Percentiles rank a stretch among this genome's conserved stretches.
These are phyloP conservation scores for Caretta caretta DNA, from an alignment of 2,113 vertebrate species.

Conservation along the genomic window DNA sequence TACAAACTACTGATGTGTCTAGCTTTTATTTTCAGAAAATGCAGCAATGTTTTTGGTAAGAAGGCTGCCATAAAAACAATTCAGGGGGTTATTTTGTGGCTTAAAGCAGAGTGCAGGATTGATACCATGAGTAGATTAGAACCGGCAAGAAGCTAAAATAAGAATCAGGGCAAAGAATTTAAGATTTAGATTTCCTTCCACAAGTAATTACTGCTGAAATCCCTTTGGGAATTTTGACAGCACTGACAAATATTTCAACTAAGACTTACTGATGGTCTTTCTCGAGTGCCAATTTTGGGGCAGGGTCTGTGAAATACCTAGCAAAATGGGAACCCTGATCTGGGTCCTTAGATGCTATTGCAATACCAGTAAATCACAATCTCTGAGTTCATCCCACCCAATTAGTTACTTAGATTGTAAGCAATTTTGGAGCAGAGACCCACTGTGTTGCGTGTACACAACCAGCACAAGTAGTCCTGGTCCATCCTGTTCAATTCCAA, in stretches of 20 bases:
- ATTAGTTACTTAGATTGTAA: not conserved
- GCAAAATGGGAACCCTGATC: not conserved
- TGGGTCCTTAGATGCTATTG: not conserved
- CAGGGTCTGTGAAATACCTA: not conserved
- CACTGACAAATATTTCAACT: not conserved
- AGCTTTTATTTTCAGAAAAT: not conserved
- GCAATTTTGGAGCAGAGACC: rapidly evolving
- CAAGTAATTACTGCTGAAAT: not conserved
- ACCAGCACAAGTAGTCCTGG: rapidly evolving
- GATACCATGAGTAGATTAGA: not conserved
- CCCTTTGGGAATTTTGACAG: not conserved
- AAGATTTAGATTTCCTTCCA: not conserved
- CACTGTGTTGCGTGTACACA: rapidly evolving
- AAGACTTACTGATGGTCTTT: too few relatives aligned
- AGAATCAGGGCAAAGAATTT: not conserved
- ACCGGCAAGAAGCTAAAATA: not conserved
- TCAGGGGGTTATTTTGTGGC: rapidly evolving
- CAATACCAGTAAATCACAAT: rapidly evolving
- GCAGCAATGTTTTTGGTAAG: not conserved
- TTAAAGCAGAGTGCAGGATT: not conserved
- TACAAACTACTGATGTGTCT: rapidly evolving
- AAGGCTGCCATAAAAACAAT: not conserved
- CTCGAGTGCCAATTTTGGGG: not conserved
- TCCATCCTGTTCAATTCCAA: rapidly evolving
- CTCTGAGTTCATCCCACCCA: too few relatives aligned